These are phyloP conservation scores for Pelecanus crispus DNA, from an alignment of 2,113 vertebrate genomes.

Conservation along the genomic window DNA sequence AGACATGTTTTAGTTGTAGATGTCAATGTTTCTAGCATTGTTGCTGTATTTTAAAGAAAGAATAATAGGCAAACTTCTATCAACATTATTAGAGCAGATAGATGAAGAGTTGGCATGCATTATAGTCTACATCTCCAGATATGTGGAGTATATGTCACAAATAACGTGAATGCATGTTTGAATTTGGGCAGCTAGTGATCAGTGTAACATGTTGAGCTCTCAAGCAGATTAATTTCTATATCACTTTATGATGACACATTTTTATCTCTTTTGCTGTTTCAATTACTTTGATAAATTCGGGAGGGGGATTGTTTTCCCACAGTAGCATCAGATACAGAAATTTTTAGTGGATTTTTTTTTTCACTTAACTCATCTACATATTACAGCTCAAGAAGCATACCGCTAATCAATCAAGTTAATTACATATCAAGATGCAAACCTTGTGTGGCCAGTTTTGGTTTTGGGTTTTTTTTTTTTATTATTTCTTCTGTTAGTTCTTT, in stretches of 20 bases:
- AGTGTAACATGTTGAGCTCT: conserved; percentile 6
- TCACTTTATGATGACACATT: conserved; percentile 17
- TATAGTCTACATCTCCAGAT: background rate
- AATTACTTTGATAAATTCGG: conserved; percentile 35
- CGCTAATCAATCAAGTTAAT: conserved; percentile 45
- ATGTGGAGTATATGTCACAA: background rate
- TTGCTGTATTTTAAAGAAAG: background rate
- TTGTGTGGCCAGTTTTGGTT: background rate
- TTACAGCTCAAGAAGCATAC: conserved; percentile 9
- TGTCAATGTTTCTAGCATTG: background rate
- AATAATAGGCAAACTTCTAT: background rate
- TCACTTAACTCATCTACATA: background rate
- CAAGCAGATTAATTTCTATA: conserved; percentile 25
- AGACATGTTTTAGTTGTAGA: background rate
- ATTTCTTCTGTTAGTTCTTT: conserved; percentile 5
- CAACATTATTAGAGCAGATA: background rate
- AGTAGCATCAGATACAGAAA: background rate
- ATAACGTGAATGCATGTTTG: background rate
- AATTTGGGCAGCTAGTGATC: conserved; percentile 1
- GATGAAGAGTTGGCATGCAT: background rate
- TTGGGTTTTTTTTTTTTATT: background rate
- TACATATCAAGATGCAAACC: conserved; percentile 2
- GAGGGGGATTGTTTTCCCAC: background rate
- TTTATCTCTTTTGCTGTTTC: conserved; percentile 47
- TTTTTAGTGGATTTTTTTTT: background rate